Base-by-base conservation (phyloP, 2,797 vertebrate species). In the Rousettus madagascariensis region DNA sequence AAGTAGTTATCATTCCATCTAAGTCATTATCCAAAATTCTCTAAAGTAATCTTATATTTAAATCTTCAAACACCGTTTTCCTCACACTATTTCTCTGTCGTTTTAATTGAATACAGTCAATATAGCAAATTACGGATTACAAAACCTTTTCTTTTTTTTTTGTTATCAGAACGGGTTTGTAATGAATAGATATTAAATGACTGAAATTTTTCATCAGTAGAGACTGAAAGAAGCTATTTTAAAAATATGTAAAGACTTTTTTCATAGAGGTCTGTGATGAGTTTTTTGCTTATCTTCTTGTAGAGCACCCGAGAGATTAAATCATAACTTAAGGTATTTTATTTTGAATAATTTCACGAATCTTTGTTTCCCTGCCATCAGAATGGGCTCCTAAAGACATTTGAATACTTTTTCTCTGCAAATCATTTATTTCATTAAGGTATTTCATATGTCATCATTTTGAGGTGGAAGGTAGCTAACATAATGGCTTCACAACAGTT, bases 31-130 rank as follows among this genome's bases (percentile, higher is more conserved):
- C n/a, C 49, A 4, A 65, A 91, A 88, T 92, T 83, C 63, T 84
- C 46, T 92, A 63, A 78, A 95, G 65, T 94, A 86, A 87, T 91
- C 46, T 41, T 68, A 91, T 85, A 68, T 84, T 96, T 94, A 88
- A 79, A 69, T 68, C 33, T 57, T 94, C 93, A 82, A 95, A 78
- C 90, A 79, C 30, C 84, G 28, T 85, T 88, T 24, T 28, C 8
- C 19, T 16, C 17, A 69, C 53, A 71, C 91, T 80, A 83, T 30
- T 72, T 11, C 33, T 69, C 24, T 86, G 61, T 61, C 30, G 91
- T 61, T 94, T 94, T 84, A 95, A 92, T 71, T 91, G 51, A 89
- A 71, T 91, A 9, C 13, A 84, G 28, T 88, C 86, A 94, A 41
- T 49, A 84, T 3, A 53, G 53, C 49, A 46, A 85, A 74, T 85